phyloP scores from a whole-genome alignment of 2,888 invertebrate species.

The Silvanus unidentatus region DNA sequence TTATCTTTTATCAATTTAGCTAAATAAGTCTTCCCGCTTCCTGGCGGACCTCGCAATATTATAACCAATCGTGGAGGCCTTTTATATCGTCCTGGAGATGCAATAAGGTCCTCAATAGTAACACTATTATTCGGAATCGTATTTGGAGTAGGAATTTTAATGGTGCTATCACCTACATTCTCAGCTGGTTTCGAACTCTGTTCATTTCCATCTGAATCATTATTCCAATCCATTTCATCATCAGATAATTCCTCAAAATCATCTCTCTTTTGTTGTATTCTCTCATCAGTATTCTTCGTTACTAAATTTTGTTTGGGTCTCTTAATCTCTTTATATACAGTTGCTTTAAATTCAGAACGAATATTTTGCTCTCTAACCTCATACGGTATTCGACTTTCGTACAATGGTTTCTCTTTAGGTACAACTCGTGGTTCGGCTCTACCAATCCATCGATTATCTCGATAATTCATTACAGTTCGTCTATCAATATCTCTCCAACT shows the following conservation, averaged over 20 bases:
- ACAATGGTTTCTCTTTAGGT: not conserved
- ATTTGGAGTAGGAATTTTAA: not conserved
- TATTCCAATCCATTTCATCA: conserved; percentile 22
- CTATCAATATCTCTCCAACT: not conserved
- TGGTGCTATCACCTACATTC: not conserved
- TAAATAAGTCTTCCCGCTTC: conserved; percentile 89
- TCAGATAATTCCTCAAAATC: conserved; percentile 29
- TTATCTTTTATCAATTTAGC: conserved; percentile 81
- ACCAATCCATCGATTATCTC: not conserved
- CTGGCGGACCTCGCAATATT: conserved; percentile 87
- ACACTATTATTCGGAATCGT: conserved; percentile 40
- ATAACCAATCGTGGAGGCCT: conserved; percentile 79
- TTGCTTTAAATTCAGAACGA: too few relatives aligned
- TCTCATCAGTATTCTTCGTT: not conserved
- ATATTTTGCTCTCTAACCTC: not conserved
- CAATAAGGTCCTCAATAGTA: conserved; percentile 77
- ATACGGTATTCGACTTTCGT: not conserved
- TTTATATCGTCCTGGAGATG: conserved; percentile 70
- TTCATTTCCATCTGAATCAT: not conserved
- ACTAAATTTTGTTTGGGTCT: not conserved
- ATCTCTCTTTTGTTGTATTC: conserved; percentile 9
- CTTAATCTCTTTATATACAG: not conserved
- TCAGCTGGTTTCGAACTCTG: not conserved
- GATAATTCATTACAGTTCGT: not conserved
- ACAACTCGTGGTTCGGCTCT: not conserved